phyloP scores from a whole-genome alignment of 2,797 vertebrate species.

The Gorsachius magnificus region DNA sequence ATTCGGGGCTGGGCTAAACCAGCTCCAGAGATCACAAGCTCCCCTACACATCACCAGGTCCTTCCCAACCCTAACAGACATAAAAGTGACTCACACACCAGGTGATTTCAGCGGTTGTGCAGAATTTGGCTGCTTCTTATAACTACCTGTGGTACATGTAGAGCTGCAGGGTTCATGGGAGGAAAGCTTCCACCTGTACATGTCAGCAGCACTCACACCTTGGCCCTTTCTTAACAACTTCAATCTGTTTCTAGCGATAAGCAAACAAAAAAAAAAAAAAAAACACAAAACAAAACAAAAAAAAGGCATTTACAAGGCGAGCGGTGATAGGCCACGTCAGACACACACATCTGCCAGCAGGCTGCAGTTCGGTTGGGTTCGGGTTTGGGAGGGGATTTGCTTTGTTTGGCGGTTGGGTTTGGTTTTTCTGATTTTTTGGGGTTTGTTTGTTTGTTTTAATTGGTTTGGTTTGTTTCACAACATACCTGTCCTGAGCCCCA shows the following conservation, averaged over 20 bases:
- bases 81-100: conserved; percentile 63
- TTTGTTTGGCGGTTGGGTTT: conserved; percentile 33
- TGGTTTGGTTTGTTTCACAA: conserved; percentile 50
- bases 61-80: conserved; percentile 36
- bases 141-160: conserved; percentile 93
- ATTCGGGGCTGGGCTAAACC: background rate
- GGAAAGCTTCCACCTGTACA: conserved; percentile 99
- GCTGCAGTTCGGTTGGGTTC: conserved; percentile 10
- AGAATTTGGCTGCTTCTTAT: conserved; percentile 49
- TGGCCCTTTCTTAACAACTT: conserved; percentile 89
- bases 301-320: conserved; percentile 52
- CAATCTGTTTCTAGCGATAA: conserved; percentile 84
- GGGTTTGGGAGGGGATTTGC: conserved; percentile 52
- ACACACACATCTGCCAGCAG: background rate
- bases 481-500: conserved; percentile 74
- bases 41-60: background rate
- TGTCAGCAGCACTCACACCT: conserved; percentile 92
- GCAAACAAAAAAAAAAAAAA: background rate
- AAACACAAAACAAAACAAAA: background rate
- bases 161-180: conserved; percentile 97
- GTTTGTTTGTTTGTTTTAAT: conserved; percentile 36
- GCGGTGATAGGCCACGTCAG: background rate
- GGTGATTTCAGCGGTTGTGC: conserved; percentile 48
- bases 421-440: conserved; percentile 49
- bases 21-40: background rate